Base-by-base conservation (phyloP, 2,113 vertebrate species). In the Ptychochromis oligacanthus region DNA sequence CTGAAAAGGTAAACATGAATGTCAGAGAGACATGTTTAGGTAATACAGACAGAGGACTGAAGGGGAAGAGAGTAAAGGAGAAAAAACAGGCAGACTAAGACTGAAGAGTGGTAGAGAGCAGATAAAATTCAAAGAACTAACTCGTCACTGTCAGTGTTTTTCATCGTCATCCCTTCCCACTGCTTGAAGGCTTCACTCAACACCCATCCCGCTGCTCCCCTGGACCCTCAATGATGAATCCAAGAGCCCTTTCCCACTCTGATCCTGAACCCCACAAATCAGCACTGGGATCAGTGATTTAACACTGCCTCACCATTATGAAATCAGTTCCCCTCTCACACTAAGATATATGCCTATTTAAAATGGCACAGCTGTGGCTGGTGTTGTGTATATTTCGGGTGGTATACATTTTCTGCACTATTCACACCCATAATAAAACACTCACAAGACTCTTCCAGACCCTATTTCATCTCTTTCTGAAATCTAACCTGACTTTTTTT, bases 1-100 rank as follows among this genome's bases (percentile, higher is more conserved):
- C 97, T 75, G 96, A 95, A 88, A 99, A 99, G 98, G 98, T 98
- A 97, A 95, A 49, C 46, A 18, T 59, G 62, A 55, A 26, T 15
- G 76, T 58, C 0, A 34, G 85, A 88, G 46, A 72, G 67, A 28
- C 65, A 72, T 5, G 65, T 70, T 28, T 10, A 49, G 65, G 65
- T 31, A 20, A 54, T 72, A 28, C 5, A 54, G 67, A 22, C 31
- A 54, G 11, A 54, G 20, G 38, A 54, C 20, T 34, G 28, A 56
- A 14, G 18, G 49, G 43, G 22, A 61, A 14, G 20, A 55, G 31
- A 61, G 17, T 14, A 55, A 61, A 9, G 26, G 6, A 26, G 18
- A 79, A 61, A 52, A 70, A 22, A 9, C 10, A 64, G 20, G 28
- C 49, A 14, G 59, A 14, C 65, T 14, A 52, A 72, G 46, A 54